Conservation (phyloP, 2,113 vertebrate species). For the Alethe diademata region DNA sequence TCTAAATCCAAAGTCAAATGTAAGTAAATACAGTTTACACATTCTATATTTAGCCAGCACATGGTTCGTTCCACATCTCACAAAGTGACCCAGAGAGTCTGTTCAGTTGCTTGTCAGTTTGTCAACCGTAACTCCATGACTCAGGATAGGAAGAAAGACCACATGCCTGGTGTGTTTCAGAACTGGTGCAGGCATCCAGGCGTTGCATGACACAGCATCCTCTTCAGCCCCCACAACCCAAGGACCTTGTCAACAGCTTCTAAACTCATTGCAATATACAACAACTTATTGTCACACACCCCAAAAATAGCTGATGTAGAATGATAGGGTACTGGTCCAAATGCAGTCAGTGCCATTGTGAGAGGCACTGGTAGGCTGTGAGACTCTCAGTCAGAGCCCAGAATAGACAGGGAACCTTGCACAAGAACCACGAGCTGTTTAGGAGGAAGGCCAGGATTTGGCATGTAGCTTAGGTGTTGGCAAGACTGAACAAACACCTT, state of each 20-base stretch:
- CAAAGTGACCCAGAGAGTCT: neutral
- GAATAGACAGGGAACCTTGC: neutral
- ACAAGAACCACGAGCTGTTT: neutral
- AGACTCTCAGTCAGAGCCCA: neutral
- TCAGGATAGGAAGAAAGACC: neutral
- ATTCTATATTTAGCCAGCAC: neutral
- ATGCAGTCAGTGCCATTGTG: accelerated
- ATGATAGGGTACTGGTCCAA: neutral
- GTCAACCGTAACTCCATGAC: neutral
- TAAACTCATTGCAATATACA: neutral
- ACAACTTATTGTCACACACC: neutral
- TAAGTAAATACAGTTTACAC: neutral
- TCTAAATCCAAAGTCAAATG: neutral
- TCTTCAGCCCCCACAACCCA: neutral
- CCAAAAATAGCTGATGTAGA: accelerated
- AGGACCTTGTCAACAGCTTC: neutral
- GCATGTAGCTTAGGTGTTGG: accelerated
- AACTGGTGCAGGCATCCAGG: accelerated
- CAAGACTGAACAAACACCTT: neutral
- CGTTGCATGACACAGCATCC: neutral
- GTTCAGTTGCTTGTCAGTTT: neutral
- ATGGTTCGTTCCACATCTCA: neutral
- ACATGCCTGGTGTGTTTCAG: neutral
- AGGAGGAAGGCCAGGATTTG: neutral
- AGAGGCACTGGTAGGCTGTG: neutral